Evolutionary conservation across 1,140 invertebrate genomes (phyloP).

Genomic region (Rhysida immarginata): DNA sequence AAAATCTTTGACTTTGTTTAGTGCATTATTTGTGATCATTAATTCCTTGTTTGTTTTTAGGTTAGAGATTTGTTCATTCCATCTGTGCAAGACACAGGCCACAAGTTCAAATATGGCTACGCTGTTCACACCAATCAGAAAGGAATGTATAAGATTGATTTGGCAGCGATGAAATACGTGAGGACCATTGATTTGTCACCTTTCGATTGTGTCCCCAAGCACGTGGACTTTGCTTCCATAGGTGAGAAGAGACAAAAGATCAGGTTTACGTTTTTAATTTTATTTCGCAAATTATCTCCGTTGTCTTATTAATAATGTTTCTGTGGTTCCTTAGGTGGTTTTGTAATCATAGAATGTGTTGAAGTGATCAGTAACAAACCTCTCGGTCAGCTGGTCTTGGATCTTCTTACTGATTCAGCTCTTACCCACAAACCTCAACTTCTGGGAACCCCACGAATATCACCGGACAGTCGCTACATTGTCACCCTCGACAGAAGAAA

Average conservation of each 20-base stretch:
- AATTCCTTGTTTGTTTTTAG: conserved; percentile 20
- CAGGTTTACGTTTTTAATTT: too few relatives aligned
- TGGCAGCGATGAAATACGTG: conserved; percentile 56
- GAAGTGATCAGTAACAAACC: conserved; percentile 44
- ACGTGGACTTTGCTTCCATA: conserved; percentile 52
- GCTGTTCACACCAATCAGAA: conserved; percentile 57
- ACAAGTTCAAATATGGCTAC: conserved; percentile 57
- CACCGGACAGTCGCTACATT: conserved; percentile 52
- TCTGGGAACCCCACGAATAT: conserved; percentile 48
- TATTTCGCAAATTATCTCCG: background rate
- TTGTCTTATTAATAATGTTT: background rate
- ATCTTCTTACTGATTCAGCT: conserved; percentile 60
- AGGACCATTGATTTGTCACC: conserved; percentile 54
- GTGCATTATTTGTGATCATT: too few relatives aligned
- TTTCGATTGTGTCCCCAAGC: conserved; percentile 56
- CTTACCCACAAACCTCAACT: conserved; percentile 45
- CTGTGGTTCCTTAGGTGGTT: conserved; percentile 40
- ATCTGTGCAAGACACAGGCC: conserved; percentile 40
- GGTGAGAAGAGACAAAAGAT: conserved; percentile 39
- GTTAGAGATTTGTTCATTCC: conserved; percentile 48
- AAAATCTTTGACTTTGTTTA: too few relatives aligned
- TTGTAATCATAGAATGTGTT: conserved; percentile 52
- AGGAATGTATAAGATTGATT: conserved; percentile 57
- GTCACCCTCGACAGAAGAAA: conserved; percentile 45
- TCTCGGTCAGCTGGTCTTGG: conserved; percentile 53